A percentile compares a stretch with the other conserved stretches of the same genome.
Evolutionary conservation across 1,140 invertebrate genomes (phyloP).

Genomic region (Helicoverpa armigera): DNA sequence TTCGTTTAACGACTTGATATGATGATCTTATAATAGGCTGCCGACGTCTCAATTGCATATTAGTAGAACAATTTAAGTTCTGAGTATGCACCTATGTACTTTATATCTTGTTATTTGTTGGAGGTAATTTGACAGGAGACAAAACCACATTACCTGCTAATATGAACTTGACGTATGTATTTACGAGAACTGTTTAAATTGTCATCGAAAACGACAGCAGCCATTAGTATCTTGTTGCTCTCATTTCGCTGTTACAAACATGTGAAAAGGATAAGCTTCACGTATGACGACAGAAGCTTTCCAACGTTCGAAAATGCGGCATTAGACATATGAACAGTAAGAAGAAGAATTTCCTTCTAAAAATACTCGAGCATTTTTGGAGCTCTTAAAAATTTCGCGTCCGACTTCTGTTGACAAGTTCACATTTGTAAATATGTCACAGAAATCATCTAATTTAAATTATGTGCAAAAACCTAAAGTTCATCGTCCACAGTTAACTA

Average conservation of each 20-base stretch:
- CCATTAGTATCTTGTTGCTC: background rate
- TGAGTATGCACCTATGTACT: background rate
- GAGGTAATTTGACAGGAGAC: background rate
- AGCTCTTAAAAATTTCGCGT: background rate
- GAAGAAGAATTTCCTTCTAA: too few species aligned
- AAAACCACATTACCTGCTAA: background rate
- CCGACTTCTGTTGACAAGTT: background rate
- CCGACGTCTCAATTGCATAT: slow-evolving; percentile 22
- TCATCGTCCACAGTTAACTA: slow-evolving; percentile 64
- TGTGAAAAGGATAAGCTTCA: background rate
- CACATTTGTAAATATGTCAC: too few species aligned
- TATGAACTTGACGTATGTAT: background rate
- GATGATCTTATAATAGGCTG: slow-evolving; percentile 39
- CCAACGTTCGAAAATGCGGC: background rate
- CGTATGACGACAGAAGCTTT: background rate
- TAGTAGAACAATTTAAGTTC: slow-evolving; percentile 30
- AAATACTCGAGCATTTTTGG: too few species aligned
- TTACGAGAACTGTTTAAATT: background rate
- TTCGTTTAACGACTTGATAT: slow-evolving; percentile 13
- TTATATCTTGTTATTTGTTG: background rate
- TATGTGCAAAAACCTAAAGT: slow-evolving; percentile 44
- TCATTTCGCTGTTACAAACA: background rate
- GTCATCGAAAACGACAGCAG: background rate
- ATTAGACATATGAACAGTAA: too few species aligned
- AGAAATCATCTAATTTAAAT: background rate